Conservation (phyloP, 2,113 vertebrate species). For the Scomber japonicus region DNA sequence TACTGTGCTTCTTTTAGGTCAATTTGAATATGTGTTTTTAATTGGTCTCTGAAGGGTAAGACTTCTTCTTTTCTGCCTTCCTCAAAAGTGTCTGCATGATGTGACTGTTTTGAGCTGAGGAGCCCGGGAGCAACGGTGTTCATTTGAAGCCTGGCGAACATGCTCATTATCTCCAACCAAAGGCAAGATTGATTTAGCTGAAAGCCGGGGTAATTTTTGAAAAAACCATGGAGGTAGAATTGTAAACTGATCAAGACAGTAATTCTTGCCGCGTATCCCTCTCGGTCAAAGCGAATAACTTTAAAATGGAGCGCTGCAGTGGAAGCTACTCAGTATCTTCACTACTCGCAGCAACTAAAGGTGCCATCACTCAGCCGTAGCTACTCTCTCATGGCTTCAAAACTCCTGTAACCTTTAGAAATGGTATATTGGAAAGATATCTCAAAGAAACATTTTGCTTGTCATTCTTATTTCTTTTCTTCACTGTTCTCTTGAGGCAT, state of each 20-base stretch:
- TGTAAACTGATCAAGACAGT: constrained; percentile 54
- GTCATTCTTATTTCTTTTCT: constrained; percentile 51
- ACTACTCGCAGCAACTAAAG: constrained; percentile 30
- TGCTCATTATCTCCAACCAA: constrained; percentile 77
- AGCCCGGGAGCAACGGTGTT: constrained; percentile 64
- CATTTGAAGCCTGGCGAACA: constrained; percentile 69
- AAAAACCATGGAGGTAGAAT: constrained; percentile 11
- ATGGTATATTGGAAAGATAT: constrained; percentile 64
- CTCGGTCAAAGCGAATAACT: constrained; percentile 51
- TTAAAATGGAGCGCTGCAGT: constrained; percentile 13
- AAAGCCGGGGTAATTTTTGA: constrained; percentile 59
- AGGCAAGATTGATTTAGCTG: constrained; percentile 77
- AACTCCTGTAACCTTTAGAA: constrained; percentile 60
- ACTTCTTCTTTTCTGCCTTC: constrained; percentile 49
- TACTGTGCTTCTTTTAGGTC: constrained; percentile 60
- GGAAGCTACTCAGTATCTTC: constrained; percentile 16
- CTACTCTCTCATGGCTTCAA: constrained; percentile 48
- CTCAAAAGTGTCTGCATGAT: constrained; percentile 70
- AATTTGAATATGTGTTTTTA: constrained; percentile 80
- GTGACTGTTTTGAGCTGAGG: constrained; percentile 62
- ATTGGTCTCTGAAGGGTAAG: constrained; percentile 79
- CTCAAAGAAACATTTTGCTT: constrained; percentile 67
- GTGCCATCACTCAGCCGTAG: constrained; percentile 43
- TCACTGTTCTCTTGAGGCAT: constrained; percentile 48
- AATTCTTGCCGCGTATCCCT: constrained; percentile 21